phyloP scores from a whole-genome alignment of 2,888 invertebrate genomes.

The Xestoiulus laeticollis region DNA sequence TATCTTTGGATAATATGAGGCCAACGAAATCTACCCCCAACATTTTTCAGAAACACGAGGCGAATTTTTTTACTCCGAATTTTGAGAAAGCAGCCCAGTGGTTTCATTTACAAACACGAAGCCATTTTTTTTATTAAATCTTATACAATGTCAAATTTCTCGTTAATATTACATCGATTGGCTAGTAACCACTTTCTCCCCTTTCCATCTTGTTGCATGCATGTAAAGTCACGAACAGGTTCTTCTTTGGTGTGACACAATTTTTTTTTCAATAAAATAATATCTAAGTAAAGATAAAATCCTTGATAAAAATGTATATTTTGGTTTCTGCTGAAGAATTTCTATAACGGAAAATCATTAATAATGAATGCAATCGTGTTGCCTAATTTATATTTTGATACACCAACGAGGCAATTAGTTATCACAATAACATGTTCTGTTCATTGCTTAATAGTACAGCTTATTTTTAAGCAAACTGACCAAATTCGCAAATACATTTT shows the following conservation, averaged over 20 bases:
- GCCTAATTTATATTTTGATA: not conserved
- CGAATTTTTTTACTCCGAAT: not conserved
- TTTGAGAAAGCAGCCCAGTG: not conserved
- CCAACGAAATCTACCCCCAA: not conserved
- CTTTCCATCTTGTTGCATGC: not conserved
- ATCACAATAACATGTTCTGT: not conserved
- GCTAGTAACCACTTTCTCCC: not conserved
- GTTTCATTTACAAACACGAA: not conserved
- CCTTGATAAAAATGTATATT: not conserved
- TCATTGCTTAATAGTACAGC: not conserved
- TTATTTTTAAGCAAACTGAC: too few relatives aligned
- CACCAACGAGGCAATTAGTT: not conserved
- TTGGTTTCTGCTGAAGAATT: not conserved
- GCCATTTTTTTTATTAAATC: not conserved
- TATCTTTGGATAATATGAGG: not conserved
- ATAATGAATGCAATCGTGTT: not conserved
- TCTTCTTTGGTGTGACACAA: not conserved
- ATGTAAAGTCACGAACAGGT: not conserved
- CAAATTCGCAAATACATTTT: too few relatives aligned
- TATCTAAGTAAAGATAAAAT: not conserved
- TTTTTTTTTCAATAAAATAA: not conserved
- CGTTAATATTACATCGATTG: not conserved
- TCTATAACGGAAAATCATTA: not conserved
- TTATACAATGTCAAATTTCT: not conserved
- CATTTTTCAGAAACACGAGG: not conserved